Percentiles rank a stretch among this genome's conserved stretches.
phyloP scores from a whole-genome alignment of 1,140 invertebrate genomes.

The Panagrolaimus sp. region DNA sequence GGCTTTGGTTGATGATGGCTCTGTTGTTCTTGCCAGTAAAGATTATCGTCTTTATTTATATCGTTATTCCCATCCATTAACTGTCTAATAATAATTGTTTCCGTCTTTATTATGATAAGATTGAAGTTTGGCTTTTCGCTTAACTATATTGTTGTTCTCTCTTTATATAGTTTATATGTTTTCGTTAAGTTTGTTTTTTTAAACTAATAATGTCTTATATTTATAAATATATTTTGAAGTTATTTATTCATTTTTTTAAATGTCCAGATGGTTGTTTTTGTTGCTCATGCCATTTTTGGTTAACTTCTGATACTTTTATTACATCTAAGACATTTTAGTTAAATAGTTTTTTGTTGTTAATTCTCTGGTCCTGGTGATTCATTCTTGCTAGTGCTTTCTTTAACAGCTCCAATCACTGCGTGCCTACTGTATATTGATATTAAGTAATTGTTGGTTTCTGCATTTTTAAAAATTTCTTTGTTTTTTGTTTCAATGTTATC shows the following conservation, averaged over 20 bases:
- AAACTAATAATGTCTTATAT: slow-evolving; percentile 1
- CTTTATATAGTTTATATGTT: not conserved
- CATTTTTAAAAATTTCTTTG: not conserved
- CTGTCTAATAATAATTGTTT: slow-evolving; percentile 5
- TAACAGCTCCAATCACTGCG: slow-evolving; percentile 1
- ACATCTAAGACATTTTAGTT: not conserved
- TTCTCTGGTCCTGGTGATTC: slow-evolving; percentile 1
- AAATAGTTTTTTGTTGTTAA: not conserved
- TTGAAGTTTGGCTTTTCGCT: slow-evolving; percentile 1
- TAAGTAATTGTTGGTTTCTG: not conserved
- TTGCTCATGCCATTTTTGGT: too few relatives aligned
- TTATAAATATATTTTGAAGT: not conserved
- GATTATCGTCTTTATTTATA: slow-evolving; percentile 69
- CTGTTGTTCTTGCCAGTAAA: slow-evolving; percentile 94
- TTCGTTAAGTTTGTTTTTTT: slow-evolving; percentile 9
- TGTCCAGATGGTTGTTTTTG: too few relatives aligned
- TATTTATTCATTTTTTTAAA: too few relatives aligned
- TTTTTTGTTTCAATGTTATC: not conserved
- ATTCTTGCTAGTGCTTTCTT: slow-evolving; percentile 9
- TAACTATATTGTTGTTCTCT: not conserved
- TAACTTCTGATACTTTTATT: too few relatives aligned
- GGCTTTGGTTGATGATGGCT: slow-evolving; percentile 97
- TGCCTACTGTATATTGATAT: not conserved
- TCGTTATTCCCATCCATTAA: slow-evolving; percentile 29
- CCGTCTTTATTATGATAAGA: not conserved